These are phyloP conservation scores for Campylorhamphus procurvoides DNA, from an alignment of 2,113 vertebrate genomes.

Conservation along the genomic window DNA sequence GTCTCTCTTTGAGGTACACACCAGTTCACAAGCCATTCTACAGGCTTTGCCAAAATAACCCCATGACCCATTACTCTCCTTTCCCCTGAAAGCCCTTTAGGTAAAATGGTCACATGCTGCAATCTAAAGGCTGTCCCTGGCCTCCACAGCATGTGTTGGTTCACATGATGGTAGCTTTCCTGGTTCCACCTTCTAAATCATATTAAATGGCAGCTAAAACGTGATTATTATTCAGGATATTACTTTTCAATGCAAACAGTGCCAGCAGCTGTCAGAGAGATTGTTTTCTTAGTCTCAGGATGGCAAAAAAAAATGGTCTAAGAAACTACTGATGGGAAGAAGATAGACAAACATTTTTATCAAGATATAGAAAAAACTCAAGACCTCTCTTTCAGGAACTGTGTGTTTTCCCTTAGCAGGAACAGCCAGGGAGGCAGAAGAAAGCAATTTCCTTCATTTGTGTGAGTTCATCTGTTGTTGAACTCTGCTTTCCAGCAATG, in stretches of 20 bases:
- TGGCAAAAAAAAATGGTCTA: not conserved
- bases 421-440: not conserved
- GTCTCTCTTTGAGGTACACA: rapidly evolving
- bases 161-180: not conserved
- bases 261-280: not conserved
- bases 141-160: not conserved
- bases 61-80: not conserved
- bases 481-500: not conserved
- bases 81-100: not conserved
- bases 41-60: not conserved
- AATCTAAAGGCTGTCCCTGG: not conserved
- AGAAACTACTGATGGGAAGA: not conserved
- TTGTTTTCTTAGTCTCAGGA: not conserved
- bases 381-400: not conserved
- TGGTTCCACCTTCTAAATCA: not conserved
- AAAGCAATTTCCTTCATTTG: not conserved
- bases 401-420: not conserved
- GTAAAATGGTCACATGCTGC: not conserved
- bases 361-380: not conserved
- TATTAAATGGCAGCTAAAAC: not conserved
- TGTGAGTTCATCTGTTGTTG: not conserved
- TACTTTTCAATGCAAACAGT: not conserved
- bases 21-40: not conserved
- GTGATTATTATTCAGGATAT: not conserved
- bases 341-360: not conserved